Percentiles rank a stretch among this genome's conserved stretches.
These are phyloP conservation scores for Andinoacara biseriatus DNA, from an alignment of 2,113 vertebrate genomes.

Conservation along the genomic window DNA sequence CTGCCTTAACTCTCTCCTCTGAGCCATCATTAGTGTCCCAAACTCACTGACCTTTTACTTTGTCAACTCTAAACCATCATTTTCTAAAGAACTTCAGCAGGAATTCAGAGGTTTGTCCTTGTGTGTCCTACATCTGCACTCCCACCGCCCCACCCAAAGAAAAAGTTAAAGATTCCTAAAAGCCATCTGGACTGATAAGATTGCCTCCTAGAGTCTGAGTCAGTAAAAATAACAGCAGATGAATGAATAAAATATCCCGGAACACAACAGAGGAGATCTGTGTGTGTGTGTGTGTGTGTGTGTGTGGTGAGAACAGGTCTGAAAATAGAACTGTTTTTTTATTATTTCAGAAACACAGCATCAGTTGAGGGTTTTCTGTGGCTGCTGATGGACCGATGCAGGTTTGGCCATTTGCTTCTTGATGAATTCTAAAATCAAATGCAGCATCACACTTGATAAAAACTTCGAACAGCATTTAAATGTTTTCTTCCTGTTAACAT, in stretches of 20 bases:
- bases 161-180: neutral
- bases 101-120: neutral
- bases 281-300: too few relatives aligned
- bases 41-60: neutral
- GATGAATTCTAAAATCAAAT: neutral
- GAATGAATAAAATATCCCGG: neutral
- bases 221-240: neutral
- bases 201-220: conserved; percentile 3
- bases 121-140: neutral
- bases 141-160: too few relatives aligned
- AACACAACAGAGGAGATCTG: neutral
- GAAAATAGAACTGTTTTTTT: neutral
- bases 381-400: neutral
- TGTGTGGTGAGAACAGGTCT: neutral
- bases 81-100: neutral
- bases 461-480: too few relatives aligned
- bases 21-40: conserved; percentile 34
- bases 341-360: neutral
- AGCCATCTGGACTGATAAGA: neutral
- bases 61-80: neutral
- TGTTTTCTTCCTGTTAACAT: too few relatives aligned
- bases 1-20: conserved; percentile 23
- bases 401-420: neutral
- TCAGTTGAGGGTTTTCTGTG: too few relatives aligned
- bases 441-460: neutral